A percentile compares a stretch with the other conserved stretches of the same genome.
Conservation (phyloP, 2,797 vertebrate species). For the Xenops minutus region DNA sequence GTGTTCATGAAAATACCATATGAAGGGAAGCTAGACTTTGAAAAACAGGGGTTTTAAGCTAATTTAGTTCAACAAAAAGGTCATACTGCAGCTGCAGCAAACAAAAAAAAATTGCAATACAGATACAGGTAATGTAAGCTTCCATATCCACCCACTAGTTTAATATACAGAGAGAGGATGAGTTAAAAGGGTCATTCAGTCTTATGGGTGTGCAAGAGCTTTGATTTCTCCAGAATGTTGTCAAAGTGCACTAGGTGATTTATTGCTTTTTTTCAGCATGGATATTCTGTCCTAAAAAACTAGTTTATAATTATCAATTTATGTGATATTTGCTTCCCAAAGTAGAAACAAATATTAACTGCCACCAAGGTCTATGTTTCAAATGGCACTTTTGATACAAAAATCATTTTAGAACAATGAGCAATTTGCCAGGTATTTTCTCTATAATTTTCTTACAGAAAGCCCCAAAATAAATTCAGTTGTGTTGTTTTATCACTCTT, state of each 20-base stretch:
- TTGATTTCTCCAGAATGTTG: background rate
- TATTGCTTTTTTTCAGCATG: background rate
- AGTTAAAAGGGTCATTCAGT: background rate
- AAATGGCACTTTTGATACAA: background rate
- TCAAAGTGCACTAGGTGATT: background rate
- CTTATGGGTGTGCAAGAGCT: background rate
- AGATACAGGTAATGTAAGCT: background rate
- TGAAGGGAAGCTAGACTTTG: background rate
- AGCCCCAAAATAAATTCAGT: background rate
- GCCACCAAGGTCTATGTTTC: background rate
- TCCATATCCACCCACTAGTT: background rate
- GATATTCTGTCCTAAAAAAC: background rate
- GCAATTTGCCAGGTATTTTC: background rate
- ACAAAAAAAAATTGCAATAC: background rate
- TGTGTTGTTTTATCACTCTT: background rate
- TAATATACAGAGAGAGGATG: background rate
- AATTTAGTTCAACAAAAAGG: constrained; percentile 40
- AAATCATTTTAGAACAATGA: background rate
- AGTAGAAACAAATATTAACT: background rate
- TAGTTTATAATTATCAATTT: background rate
- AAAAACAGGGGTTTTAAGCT: background rate
- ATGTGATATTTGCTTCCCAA: background rate
- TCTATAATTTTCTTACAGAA: background rate
- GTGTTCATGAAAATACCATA: background rate
- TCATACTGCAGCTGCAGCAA: background rate